Evolutionary conservation across 2,113 vertebrate species (phyloP), one percentile per base, ranked within the genome.

Genomic region (Pollachius pollachius): DNA sequence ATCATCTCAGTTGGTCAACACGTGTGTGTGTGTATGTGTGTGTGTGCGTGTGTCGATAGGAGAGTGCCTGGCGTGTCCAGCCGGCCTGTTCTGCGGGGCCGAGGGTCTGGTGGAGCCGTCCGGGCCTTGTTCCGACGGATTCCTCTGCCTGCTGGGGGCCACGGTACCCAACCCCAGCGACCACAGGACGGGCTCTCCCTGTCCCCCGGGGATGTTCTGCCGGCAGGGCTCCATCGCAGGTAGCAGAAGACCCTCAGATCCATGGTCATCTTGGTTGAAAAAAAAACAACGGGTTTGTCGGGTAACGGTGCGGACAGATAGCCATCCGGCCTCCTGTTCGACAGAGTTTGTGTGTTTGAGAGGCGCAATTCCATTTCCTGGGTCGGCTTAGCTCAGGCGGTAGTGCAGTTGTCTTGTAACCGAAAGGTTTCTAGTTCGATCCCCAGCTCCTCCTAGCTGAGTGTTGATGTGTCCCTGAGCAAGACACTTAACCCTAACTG

Each of bases 131-230:
- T 80, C 86, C 34, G 64, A 84, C 37, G 93, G 93, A 1, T 94
- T 91, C 75, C 89, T 92, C 67, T 94, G 93, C 80, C 66, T 89
- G 76, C 76, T 15, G 27, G 86, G 84, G 11, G 90, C 93, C 72
- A 87, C 72, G 15, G 78, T 89, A 56, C 87, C 93, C 15, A 93
- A 93, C 78, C 93, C 93, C 0, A 86, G 58, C 60, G 92, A 94
- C 81, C 90, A 91, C 82, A 82, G 61, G 48, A 93, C 92, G 25
- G 93, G 93, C 67, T 84, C 82, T 21, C 71, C 83, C 23, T 94
- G 93, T 85, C 92, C 90, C 3, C 84, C 79, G 2, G 93, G 93
- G 15, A 76, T 76, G 52, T 93, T 88, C 86, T 94, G 93, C 77
- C 84, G 78, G 41, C 73, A 27, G 19, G 91, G 90, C 2, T 52